Evolutionary conservation across 2,797 vertebrate genomes (phyloP), one percentile per base, ranked within the genome.

Genomic region (Lithobates pipiens): DNA sequence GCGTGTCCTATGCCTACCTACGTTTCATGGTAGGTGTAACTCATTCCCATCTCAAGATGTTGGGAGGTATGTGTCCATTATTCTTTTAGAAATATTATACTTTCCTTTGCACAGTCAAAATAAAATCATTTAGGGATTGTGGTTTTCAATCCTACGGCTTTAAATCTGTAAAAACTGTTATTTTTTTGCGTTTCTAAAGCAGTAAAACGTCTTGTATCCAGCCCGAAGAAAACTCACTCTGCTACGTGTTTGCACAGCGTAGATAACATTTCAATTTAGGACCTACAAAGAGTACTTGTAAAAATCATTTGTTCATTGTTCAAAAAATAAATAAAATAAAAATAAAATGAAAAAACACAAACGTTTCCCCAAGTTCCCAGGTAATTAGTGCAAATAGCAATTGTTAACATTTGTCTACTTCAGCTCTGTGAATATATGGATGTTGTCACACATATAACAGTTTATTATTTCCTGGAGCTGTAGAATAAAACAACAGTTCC

Each of bases 381-480:
- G 68, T 80, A 71, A 80, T 81, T 81, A 73, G 32, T 82, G 61
- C 29, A 74, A 73, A 73, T 74, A 65, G 32, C n/a, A 77, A 32
- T 77, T 63, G 75, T 61, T 84, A 57, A 32, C 61, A 63, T 76
- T 82, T 46, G 80, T 82, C n/a, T 67, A 73, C 39, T 65, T 77
- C 71, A 50, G 7, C 54, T 68, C 50, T 69, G 69, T 54, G 71
- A 82, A 79, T 83, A 63, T 79, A 83, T 83, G 85, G 69, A 54
- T 78, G 70, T 82, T 83, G 75, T 78, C 80, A 83, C 74, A 83
- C 61, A 74, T 75, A 80, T 75, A 79, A 69, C 80, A 78, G 81
- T 87, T 83, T 87, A 84, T 83, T 78, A 80, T 87, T 80, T 44
- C 81, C 77, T 73, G 77, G 44, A 57, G 77, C n/a, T 80, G 57